Percentiles rank a stretch among this genome's conserved stretches.
Evolutionary conservation across 2,113 vertebrate species (phyloP).

Genomic region (Lycaon pictus): DNA sequence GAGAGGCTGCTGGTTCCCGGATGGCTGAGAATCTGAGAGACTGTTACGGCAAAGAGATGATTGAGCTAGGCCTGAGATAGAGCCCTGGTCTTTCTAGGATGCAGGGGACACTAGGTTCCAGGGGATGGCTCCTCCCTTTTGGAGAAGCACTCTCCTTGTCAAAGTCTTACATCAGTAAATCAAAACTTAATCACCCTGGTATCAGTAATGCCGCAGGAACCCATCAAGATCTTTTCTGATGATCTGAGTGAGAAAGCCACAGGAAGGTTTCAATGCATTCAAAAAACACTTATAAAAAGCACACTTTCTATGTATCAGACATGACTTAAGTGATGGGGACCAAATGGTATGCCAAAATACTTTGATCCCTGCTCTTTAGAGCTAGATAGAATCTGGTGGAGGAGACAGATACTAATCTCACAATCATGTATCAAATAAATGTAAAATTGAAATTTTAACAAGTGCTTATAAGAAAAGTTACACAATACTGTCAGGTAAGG

Average conservation of each 20-base stretch:
- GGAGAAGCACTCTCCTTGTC: neutral
- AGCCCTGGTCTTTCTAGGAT: neutral
- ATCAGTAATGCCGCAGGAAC: neutral
- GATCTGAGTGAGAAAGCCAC: neutral
- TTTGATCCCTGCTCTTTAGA: neutral
- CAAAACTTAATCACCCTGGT: neutral
- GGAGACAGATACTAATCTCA: neutral
- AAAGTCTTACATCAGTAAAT: conserved; percentile 32
- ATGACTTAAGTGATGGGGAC: neutral
- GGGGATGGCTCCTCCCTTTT: neutral
- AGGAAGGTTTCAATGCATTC: neutral
- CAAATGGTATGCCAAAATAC: conserved; percentile 22
- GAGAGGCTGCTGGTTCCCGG: neutral
- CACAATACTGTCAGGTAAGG: neutral
- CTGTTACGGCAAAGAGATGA: conserved; percentile 13
- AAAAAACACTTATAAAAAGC: conserved; percentile 2
- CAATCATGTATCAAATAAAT: neutral
- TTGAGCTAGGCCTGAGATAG: neutral
- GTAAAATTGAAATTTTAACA: conserved; percentile 15
- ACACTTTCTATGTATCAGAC: neutral
- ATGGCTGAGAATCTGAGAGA: neutral
- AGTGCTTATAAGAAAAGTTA: neutral
- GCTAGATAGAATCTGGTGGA: neutral
- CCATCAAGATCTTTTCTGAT: neutral
- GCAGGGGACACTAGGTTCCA: neutral